phyloP scores from a whole-genome alignment of 2,888 invertebrate genomes.

The Carabus problematicus region DNA sequence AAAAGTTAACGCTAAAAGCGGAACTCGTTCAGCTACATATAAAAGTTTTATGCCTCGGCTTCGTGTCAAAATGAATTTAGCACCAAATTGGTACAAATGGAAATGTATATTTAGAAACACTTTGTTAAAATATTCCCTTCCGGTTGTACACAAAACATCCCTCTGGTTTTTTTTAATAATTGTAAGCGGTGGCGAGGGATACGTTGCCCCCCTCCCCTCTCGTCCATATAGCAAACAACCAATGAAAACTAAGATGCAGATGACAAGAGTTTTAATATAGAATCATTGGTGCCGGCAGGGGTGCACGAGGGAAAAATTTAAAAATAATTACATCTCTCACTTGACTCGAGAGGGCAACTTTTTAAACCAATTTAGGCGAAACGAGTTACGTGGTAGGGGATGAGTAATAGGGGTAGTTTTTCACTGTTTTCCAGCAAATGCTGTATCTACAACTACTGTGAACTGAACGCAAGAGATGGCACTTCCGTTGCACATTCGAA shows the following conservation, averaged over 20 bases:
- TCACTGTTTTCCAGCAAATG: conserved; percentile 47
- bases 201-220: too few relatives aligned
- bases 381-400: conserved; percentile 44
- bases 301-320: conserved; percentile 49
- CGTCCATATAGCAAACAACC: too few relatives aligned
- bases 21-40: not conserved
- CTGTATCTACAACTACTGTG: too few relatives aligned
- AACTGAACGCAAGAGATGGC: not conserved
- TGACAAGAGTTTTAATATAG: conserved; percentile 48
- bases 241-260: conserved; percentile 14
- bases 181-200: too few relatives aligned
- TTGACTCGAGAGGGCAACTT: conserved; percentile 50
- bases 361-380: conserved; percentile 51
- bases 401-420: conserved; percentile 50
- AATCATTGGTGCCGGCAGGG: conserved; percentile 45
- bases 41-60: conserved; percentile 21
- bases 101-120: conserved; percentile 22
- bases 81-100: conserved; percentile 34
- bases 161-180: too few relatives aligned
- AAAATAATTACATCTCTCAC: conserved; percentile 53
- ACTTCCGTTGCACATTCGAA: conserved; percentile 19
- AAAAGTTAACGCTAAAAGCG: conserved; percentile 3
- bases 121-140: too few relatives aligned
- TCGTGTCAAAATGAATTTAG: conserved; percentile 26
- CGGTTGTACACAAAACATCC: too few relatives aligned